phyloP scores from a whole-genome alignment of 1,140 invertebrate species.

The Atta cephalotes region DNA sequence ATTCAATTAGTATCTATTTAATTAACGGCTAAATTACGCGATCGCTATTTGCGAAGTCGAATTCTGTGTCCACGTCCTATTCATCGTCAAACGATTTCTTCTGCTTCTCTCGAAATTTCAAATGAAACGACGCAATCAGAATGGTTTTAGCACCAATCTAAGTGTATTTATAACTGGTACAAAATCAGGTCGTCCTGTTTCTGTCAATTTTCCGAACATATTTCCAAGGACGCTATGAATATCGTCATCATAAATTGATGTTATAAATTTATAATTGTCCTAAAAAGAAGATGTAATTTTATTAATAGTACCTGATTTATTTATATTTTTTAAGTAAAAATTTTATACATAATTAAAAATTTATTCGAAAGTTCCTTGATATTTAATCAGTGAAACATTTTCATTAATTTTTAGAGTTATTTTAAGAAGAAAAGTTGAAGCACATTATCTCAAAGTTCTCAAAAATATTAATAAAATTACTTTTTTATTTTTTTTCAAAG shows the following conservation, averaged over 20 bases:
- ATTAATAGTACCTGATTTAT: not conserved
- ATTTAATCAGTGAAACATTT: not conserved
- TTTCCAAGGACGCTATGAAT: conserved; percentile 19
- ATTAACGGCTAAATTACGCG: conserved; percentile 66
- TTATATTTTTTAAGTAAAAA: not conserved
- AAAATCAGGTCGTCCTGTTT: conserved; percentile 46
- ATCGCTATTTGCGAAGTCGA: conserved; percentile 14
- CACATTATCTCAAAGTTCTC: not conserved
- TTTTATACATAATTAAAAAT: not conserved
- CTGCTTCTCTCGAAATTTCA: not conserved
- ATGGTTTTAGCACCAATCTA: conserved; percentile 8
- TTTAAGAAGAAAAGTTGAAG: not conserved
- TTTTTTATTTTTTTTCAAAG: too few species aligned
- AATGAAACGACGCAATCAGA: not conserved
- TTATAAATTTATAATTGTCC: not conserved
- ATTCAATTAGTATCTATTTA: conserved; percentile 67
- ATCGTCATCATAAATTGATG: not conserved
- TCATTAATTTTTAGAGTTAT: not conserved
- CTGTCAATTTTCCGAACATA: conserved; percentile 50
- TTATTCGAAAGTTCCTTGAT: not conserved
- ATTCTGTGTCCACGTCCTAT: not conserved
- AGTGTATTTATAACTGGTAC: conserved; percentile 48
- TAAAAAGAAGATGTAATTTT: not conserved
- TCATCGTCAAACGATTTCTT: not conserved
- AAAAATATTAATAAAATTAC: not conserved